Evolutionary conservation across 2,888 invertebrate genomes (phyloP).

Genomic region (Ophion slaviceki): DNA sequence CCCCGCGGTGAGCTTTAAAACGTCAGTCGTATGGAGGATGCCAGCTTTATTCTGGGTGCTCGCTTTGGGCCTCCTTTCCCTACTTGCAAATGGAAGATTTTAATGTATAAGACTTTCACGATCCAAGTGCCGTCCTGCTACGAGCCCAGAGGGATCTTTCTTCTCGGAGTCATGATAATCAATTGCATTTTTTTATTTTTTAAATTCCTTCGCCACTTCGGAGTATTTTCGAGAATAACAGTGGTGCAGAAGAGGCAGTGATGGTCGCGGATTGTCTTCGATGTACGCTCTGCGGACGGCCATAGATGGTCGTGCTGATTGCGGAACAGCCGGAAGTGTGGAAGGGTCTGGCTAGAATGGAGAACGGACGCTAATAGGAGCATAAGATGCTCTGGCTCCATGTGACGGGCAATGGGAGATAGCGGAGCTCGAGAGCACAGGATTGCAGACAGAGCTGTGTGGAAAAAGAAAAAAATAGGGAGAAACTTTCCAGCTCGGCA

Average conservation of each 20-base stretch:
- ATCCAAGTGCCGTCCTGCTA: too few species aligned
- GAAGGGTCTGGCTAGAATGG: slow-evolving; percentile 44
- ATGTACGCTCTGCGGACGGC: slow-evolving; percentile 8
- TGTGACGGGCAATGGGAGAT: slow-evolving; percentile 52
- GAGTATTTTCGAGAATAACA: too few species aligned
- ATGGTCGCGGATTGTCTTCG: background rate
- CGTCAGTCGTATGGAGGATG: too few species aligned
- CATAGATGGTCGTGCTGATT: slow-evolving; percentile 26
- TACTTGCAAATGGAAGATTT: too few species aligned
- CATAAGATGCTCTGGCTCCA: slow-evolving; percentile 34
- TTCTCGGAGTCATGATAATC: too few species aligned
- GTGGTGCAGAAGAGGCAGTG: background rate
- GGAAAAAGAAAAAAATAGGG: slow-evolving; percentile 8
- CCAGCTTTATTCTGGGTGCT: too few species aligned
- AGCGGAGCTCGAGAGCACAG: slow-evolving; percentile 24
- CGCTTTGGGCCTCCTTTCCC: too few species aligned
- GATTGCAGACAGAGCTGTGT: slow-evolving; percentile 34
- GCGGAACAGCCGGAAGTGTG: slow-evolving; percentile 49
- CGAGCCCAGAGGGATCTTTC: too few species aligned
- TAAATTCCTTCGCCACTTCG: background rate
- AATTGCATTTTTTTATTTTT: background rate
- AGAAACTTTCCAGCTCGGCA: slow-evolving; percentile 21
- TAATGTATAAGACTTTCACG: too few species aligned
- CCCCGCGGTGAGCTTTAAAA: too few species aligned
- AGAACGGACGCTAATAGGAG: slow-evolving; percentile 47